phyloP scores from a whole-genome alignment of 1,140 invertebrate species.

The Conus betulinus region DNA sequence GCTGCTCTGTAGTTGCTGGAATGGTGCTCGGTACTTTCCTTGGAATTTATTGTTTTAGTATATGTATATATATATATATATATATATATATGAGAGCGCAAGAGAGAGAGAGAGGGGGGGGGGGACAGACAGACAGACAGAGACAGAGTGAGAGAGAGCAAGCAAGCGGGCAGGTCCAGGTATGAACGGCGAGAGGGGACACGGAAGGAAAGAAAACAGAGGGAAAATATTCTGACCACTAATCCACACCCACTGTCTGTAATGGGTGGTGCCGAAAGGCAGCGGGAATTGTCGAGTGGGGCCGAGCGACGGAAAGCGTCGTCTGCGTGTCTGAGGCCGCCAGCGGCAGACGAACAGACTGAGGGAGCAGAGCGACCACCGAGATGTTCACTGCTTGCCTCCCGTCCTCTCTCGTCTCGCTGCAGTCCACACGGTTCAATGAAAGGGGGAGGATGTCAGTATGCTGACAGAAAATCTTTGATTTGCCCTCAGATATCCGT shows the following conservation, averaged over 20 bases:
- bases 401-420: background rate
- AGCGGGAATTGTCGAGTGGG: slow-evolving; percentile 23
- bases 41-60: no score
- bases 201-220: no score
- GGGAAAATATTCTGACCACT: background rate
- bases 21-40: no score
- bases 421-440: background rate
- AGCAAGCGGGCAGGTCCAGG: no score
- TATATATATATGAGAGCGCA: no score
- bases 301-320: slow-evolving; percentile 16
- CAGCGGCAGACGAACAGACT: background rate
- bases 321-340: slow-evolving; percentile 6
- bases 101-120: slow-evolving; percentile 2
- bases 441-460: background rate
- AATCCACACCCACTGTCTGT: background rate
- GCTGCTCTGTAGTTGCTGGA: no score
- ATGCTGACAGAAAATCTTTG: background rate
- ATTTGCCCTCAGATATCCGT: background rate
- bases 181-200: no score
- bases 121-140: no score
- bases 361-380: background rate
- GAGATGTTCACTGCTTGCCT: background rate
- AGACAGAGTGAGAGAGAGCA: background rate
- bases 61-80: no score
- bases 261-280: background rate